phyloP scores from a whole-genome alignment of 2,888 invertebrate species.

The Caenorhabditis becei region DNA sequence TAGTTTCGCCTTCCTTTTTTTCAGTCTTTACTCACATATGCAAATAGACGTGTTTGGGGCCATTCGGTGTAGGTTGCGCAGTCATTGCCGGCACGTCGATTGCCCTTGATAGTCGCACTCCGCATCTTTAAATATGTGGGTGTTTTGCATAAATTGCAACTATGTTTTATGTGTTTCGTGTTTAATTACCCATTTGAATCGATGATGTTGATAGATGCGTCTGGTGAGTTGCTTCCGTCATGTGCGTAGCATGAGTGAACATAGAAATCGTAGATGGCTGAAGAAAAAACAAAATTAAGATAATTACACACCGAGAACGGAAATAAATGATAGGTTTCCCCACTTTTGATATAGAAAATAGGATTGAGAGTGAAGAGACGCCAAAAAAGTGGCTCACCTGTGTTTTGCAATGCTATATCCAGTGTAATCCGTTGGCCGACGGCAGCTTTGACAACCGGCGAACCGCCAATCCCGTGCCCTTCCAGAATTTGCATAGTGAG shows the following conservation, averaged over 20 bases:
- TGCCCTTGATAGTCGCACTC: constrained; percentile 77
- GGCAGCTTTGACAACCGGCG: constrained; percentile 72
- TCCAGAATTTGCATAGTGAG: constrained; percentile 78
- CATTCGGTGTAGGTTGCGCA: constrained; percentile 68
- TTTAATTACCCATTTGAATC: constrained; percentile 77
- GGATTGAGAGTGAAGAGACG: constrained; percentile 10
- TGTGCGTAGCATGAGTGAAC: constrained; percentile 81
- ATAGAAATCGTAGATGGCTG: constrained; percentile 81
- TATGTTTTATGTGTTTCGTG: background rate
- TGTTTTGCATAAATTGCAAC: constrained; percentile 14
- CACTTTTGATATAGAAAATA: background rate
- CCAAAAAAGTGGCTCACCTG: constrained; percentile 68
- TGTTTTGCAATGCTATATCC: constrained; percentile 78
- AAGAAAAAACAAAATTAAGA: constrained; percentile 48
- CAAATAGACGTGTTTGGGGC: constrained; percentile 80
- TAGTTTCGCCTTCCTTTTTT: constrained; percentile 1
- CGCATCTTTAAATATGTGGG: constrained; percentile 72
- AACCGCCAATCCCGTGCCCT: constrained; percentile 78
- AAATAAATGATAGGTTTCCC: constrained; percentile 41
- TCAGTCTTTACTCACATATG: constrained; percentile 71
- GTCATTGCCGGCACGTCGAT: constrained; percentile 79
- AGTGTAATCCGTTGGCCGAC: constrained; percentile 80
- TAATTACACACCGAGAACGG: background rate
- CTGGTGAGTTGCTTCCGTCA: constrained; percentile 78
- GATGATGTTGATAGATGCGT: constrained; percentile 77